These are phyloP conservation scores for Suricata suricatta DNA, from an alignment of 2,113 vertebrate species.

Conservation along the genomic window DNA sequence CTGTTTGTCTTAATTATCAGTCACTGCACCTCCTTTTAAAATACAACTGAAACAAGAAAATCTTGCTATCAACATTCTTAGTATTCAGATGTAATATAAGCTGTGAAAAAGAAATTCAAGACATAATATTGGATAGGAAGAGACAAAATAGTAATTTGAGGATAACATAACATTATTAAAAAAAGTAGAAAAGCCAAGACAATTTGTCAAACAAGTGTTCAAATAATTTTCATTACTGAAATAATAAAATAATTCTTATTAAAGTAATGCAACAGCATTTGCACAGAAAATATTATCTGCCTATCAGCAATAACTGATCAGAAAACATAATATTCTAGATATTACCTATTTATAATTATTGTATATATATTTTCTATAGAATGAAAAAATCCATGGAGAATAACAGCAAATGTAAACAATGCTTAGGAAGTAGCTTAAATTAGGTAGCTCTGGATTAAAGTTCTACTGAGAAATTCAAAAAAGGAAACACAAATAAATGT, in stretches of 20 bases:
- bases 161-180: background rate
- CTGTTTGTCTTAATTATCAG: background rate
- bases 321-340: background rate
- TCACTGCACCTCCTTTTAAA: background rate
- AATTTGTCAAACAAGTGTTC: background rate
- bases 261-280: background rate
- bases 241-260: constrained; percentile 11
- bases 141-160: background rate
- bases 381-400: background rate
- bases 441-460: background rate
- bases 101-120: background rate
- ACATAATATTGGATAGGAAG: background rate
- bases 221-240: background rate
- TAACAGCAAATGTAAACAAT: constrained; percentile 1
- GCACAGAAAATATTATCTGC: background rate
- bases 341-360: background rate
- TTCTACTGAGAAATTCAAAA: constrained; percentile 14
- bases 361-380: background rate
- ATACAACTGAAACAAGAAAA: background rate
- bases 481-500: background rate
- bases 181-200: background rate
- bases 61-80: background rate
- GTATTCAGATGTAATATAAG: background rate
- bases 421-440: background rate
- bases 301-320: background rate